Evolutionary conservation across 2,888 invertebrate genomes (phyloP).

Genomic region (Agelastica alni): DNA sequence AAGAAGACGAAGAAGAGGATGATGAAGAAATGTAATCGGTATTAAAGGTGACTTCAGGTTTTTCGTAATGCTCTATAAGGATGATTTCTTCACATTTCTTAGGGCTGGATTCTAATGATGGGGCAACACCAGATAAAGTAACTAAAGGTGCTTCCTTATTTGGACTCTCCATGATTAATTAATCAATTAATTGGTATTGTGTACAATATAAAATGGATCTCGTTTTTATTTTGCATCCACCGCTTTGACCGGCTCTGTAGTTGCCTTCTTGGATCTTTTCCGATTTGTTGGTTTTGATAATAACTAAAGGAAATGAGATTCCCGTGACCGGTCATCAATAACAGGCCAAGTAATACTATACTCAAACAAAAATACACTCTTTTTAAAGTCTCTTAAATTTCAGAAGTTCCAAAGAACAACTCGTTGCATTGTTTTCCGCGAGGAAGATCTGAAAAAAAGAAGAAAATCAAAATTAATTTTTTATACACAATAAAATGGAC

Average conservation of each 20-base stretch:
- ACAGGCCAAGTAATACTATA: slow-evolving; percentile 43
- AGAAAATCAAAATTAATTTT: too few species aligned
- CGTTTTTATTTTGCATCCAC: slow-evolving; percentile 45
- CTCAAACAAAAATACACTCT: slow-evolving; percentile 14
- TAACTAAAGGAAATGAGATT: slow-evolving; percentile 61
- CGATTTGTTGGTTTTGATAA: slow-evolving; percentile 59
- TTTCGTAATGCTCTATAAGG: slow-evolving; percentile 30
- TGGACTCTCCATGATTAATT: slow-evolving; percentile 21
- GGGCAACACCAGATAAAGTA: slow-evolving; percentile 35
- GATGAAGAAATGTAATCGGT: slow-evolving; percentile 18
- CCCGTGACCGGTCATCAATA: slow-evolving; percentile 64
- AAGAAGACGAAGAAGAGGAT: slow-evolving; percentile 12
- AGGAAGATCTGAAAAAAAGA: slow-evolving; percentile 14
- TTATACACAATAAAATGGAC: too few species aligned
- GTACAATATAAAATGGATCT: slow-evolving; percentile 27
- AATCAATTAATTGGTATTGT: slow-evolving; percentile 40
- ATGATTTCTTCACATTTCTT: slow-evolving; percentile 20
- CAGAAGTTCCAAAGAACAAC: slow-evolving; percentile 12
- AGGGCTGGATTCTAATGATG: slow-evolving; percentile 41
- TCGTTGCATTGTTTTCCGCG: slow-evolving; percentile 16
- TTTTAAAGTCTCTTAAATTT: slow-evolving; percentile 17
- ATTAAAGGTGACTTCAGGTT: slow-evolving; percentile 37
- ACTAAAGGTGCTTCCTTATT: slow-evolving; percentile 34
- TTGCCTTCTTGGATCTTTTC: slow-evolving; percentile 66
- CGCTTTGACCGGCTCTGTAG: slow-evolving; percentile 56